A percentile compares a stretch with the other conserved stretches of the same genome.
Evolutionary conservation across 2,113 vertebrate species (phyloP).

Genomic region (Bubo bubo): DNA sequence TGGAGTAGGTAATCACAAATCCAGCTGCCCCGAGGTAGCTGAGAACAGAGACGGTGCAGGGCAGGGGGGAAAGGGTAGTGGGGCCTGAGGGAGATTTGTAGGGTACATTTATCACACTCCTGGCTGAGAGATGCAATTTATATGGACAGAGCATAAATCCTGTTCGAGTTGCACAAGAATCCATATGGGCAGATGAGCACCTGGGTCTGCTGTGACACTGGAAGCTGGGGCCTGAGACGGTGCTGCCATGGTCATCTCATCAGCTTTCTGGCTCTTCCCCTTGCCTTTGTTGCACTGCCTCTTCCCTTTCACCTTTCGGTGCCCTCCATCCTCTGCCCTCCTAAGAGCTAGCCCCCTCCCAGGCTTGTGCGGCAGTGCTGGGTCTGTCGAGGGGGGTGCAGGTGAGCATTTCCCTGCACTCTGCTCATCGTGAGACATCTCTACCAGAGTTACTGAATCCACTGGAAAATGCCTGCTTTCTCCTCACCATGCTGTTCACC

Average conservation of each 20-base stretch:
- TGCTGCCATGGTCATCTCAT: background rate
- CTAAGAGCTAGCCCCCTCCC: background rate
- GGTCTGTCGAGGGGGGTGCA: background rate
- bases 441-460: background rate
- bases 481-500: background rate
- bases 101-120: background rate
- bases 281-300: background rate
- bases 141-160: slow-evolving; percentile 37
- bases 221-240: background rate
- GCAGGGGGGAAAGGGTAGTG: slow-evolving; percentile 19
- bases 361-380: background rate
- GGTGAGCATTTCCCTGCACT: background rate
- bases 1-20: slow-evolving; percentile 54
- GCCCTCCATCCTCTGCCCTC: background rate
- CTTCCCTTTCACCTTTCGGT: background rate
- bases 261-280: background rate
- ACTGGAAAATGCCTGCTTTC: background rate
- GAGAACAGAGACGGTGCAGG: slow-evolving; percentile 22
- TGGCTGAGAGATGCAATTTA: slow-evolving; percentile 46
- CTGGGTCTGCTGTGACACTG: background rate
- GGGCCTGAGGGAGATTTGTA: slow-evolving; percentile 20
- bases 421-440: background rate
- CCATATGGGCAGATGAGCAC: background rate
- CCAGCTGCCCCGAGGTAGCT: slow-evolving; percentile 51
- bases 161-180: background rate